Evolutionary conservation across 2,888 invertebrate species (phyloP).

Genomic region (Zygaena filipendulae): DNA sequence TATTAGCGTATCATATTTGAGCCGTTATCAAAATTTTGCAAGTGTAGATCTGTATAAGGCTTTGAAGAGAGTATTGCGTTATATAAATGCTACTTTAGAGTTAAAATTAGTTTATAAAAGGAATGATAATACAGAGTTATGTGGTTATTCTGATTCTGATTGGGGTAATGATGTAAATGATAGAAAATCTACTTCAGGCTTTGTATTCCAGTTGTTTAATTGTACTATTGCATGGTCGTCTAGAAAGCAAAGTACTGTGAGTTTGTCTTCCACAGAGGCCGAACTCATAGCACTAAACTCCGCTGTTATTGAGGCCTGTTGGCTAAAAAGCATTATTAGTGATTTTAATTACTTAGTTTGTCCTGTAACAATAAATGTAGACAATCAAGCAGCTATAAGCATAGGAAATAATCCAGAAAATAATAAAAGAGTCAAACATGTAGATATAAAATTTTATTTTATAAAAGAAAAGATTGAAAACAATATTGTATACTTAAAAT

Average conservation of each 20-base stretch:
- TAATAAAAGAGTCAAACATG: not conserved
- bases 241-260: not conserved
- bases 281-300: not conserved
- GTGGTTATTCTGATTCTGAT: not conserved
- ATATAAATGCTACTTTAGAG: not conserved
- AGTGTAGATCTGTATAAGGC: not conserved
- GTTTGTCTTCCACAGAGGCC: not conserved
- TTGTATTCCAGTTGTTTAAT: not conserved
- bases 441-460: not conserved
- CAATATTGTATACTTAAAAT: not conserved
- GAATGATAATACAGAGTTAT: not conserved
- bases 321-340: not conserved
- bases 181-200: not conserved
- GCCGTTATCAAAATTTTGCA: not conserved
- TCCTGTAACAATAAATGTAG: too few species aligned
- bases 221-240: not conserved
- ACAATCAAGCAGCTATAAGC: not conserved
- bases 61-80: not conserved
- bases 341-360: not conserved
- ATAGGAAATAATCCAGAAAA: too few species aligned
- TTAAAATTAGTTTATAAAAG: not conserved
- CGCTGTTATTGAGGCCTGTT: not conserved
- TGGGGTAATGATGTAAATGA: not conserved
- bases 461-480: not conserved
- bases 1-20: not conserved